Conservation (phyloP, 2,888 invertebrate species). For the Acleris literana region DNA sequence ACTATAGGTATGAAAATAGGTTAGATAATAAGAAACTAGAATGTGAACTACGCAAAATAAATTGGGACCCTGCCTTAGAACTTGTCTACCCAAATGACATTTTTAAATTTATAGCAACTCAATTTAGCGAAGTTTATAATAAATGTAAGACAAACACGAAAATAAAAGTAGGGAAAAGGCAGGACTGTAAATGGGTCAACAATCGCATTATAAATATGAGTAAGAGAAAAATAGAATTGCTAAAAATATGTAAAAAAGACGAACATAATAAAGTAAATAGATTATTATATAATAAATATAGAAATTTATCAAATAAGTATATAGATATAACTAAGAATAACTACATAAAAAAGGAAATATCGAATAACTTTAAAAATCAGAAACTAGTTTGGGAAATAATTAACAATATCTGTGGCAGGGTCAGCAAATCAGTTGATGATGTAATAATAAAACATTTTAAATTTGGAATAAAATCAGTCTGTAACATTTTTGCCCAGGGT, state of each 20-base stretch:
- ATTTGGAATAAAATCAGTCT: not conserved
- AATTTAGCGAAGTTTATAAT: no score
- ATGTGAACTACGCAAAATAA: no score
- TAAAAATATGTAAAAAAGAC: not conserved
- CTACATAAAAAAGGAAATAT: not conserved
- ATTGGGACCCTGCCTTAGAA: no score
- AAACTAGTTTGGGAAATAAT: not conserved
- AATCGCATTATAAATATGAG: not conserved
- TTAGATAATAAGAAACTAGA: no score
- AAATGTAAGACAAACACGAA: no score
- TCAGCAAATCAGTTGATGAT: not conserved
- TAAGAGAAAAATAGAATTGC: not conserved
- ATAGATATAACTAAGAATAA: not conserved
- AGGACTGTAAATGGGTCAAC: not conserved
- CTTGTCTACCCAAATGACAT: no score
- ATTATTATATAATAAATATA: conserved; percentile 2
- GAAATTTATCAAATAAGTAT: not conserved
- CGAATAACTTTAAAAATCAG: not conserved
- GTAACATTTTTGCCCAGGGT: not conserved
- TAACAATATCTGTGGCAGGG: not conserved
- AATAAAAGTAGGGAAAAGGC: no score
- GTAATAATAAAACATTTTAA: not conserved
- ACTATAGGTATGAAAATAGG: no score
- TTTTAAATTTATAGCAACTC: no score
- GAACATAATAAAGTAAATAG: not conserved